A percentile compares a stretch with the other conserved stretches of the same genome.
These are phyloP conservation scores for Heliconius aoede DNA, from an alignment of 2,888 invertebrate species.

Conservation along the genomic window DNA sequence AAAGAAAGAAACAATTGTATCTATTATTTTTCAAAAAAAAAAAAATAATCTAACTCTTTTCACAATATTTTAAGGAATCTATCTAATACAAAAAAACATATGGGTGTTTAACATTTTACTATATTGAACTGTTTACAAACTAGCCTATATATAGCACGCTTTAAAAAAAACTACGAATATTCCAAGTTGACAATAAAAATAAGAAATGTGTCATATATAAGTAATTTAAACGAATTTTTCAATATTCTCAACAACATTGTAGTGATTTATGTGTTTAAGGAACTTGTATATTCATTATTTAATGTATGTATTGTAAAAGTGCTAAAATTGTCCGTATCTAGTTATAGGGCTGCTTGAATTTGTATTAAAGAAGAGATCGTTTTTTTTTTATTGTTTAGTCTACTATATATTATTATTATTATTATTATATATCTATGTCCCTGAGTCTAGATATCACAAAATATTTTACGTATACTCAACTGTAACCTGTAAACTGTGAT, in stretches of 20 bases:
- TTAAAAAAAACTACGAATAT: not conserved
- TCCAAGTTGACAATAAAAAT: constrained; percentile 18
- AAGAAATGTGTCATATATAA: constrained; percentile 9
- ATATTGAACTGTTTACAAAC: not conserved
- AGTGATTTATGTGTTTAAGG: not conserved
- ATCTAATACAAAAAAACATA: not conserved
- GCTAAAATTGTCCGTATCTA: not conserved
- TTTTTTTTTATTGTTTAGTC: too few species aligned
- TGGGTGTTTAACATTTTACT: not conserved
- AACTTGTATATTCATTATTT: not conserved
- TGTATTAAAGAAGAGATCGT: not conserved
- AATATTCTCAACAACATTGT: not conserved
- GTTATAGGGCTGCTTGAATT: not conserved
- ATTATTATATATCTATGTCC: too few species aligned
- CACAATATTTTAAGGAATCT: not conserved
- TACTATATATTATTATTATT: not conserved
- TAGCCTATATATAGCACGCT: not conserved
- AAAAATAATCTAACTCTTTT: not conserved
- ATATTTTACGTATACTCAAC: too few species aligned
- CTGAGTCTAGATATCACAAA: not conserved
- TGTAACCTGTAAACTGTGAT: too few species aligned
- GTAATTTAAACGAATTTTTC: not conserved
- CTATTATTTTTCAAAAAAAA: not conserved
- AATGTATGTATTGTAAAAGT: not conserved
- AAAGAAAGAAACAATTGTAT: too few species aligned